Percentiles rank a stretch among this genome's conserved stretches.
These are phyloP conservation scores for Pseudopipra pipra DNA, from an alignment of 2,113 vertebrate genomes.

Conservation along the genomic window DNA sequence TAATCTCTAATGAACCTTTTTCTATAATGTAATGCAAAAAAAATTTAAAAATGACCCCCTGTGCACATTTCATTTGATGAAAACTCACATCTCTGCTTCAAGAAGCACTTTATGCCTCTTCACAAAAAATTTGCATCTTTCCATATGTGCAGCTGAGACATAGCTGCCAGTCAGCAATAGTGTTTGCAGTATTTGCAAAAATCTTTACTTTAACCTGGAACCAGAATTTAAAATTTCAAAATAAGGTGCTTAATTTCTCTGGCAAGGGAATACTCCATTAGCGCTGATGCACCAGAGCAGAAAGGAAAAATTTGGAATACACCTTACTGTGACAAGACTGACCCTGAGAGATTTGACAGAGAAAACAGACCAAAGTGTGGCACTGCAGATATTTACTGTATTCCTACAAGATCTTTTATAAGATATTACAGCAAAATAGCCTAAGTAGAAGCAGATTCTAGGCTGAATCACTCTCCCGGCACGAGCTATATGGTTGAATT, in stretches of 20 bases:
- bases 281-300: neutral
- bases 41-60: neutral
- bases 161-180: conserved; percentile 56
- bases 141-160: conserved; percentile 51
- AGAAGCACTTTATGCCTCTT: conserved; percentile 51
- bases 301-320: neutral
- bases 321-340: neutral
- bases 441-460: neutral
- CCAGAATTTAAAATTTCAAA: conserved; percentile 2
- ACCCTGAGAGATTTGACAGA: neutral
- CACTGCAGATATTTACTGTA: neutral
- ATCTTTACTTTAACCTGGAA: conserved; percentile 5
- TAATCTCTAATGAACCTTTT: neutral
- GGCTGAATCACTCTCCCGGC: neutral
- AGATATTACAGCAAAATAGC: neutral
- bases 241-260: neutral
- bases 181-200: conserved; percentile 45
- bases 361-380: neutral
- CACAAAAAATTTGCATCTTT: conserved; percentile 40
- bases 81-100: conserved; percentile 40
- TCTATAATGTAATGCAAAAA: neutral
- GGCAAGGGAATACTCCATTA: neutral
- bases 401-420: neutral
- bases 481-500: neutral
- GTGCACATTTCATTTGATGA: neutral